Conservation (phyloP, 2,113 vertebrate species). For the Puma concolor region DNA sequence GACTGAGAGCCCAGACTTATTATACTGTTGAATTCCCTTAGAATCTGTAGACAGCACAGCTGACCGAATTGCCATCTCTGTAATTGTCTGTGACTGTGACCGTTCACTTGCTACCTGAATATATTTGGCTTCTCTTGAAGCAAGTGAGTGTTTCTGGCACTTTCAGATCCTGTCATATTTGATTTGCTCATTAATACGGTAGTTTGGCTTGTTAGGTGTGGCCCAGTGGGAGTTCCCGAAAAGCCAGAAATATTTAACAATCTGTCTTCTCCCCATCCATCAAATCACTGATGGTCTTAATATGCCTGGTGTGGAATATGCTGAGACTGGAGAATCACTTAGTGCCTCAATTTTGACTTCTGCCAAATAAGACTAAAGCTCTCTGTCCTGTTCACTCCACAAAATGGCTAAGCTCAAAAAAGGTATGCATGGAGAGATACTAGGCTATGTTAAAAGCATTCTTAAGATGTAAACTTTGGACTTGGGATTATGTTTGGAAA, state of each 20-base stretch:
- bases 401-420: neutral
- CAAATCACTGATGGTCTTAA: neutral
- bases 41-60: neutral
- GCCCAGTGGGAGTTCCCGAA: neutral
- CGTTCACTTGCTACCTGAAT: neutral
- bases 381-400: neutral
- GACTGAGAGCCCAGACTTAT: neutral
- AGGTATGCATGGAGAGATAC: neutral
- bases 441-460: neutral
- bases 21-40: neutral
- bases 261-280: neutral
- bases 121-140: slow-evolving; percentile 6
- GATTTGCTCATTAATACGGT: neutral
- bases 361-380: neutral
- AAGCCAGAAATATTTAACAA: neutral
- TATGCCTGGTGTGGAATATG: neutral
- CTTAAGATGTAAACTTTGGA: neutral
- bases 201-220: neutral
- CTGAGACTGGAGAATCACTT: neutral
- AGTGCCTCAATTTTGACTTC: neutral
- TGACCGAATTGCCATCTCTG: neutral
- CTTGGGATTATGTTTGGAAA: slow-evolving; percentile 12
- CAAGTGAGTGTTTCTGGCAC: neutral
- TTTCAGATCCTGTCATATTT: slow-evolving; percentile 9
- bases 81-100: neutral